These are phyloP conservation scores for Diplosoma virens DNA, from an alignment of 23 tunicate species.

Conservation along the genomic window DNA sequence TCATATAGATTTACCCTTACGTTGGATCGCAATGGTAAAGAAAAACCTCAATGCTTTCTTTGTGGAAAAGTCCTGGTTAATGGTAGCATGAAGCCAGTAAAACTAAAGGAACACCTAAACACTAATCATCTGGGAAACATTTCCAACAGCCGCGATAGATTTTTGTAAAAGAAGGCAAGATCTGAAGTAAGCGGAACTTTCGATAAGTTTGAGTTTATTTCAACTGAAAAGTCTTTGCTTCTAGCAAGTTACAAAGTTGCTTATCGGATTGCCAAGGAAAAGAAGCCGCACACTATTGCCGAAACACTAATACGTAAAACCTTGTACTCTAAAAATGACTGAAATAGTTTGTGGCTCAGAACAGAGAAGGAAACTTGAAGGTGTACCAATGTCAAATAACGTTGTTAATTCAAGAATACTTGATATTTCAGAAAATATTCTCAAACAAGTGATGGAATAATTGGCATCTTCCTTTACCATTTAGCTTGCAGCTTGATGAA, in stretches of 20 bases:
- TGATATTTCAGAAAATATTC: slow-evolving; percentile 31
- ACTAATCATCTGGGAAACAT: slow-evolving; percentile 13
- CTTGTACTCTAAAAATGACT: slow-evolving; percentile 28
- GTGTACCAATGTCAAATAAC: slow-evolving; percentile 34
- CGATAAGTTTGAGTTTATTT: slow-evolving; percentile 6
- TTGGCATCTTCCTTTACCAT: slow-evolving; percentile 10
- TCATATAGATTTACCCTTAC: slow-evolving; percentile 25
- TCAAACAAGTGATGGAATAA: slow-evolving; percentile 41
- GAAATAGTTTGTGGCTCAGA: slow-evolving; percentile 30
- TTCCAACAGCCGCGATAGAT: slow-evolving; percentile 21
- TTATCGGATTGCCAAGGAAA: slow-evolving; percentile 37
- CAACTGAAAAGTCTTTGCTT: slow-evolving; percentile 36
- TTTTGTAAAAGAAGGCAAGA: slow-evolving; percentile 9
- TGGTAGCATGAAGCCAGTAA: slow-evolving; percentile 29
- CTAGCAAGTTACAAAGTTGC: slow-evolving; percentile 32
- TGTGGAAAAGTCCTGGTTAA: slow-evolving; percentile 40
- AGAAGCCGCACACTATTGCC: slow-evolving; percentile 24
- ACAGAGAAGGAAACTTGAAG: slow-evolving; percentile 17
- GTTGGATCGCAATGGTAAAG: slow-evolving; percentile 21
- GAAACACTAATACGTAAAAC: slow-evolving; percentile 36
- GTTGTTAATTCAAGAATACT: slow-evolving; percentile 24
- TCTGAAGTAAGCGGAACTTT: slow-evolving; percentile 20
- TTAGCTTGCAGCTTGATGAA: slow-evolving; percentile 53
- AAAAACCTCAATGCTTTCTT: slow-evolving; percentile 35
- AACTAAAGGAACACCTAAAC: slow-evolving; percentile 28